Evolutionary conservation across 2,797 vertebrate genomes (phyloP), one percentile per base, ranked within the genome.

Genomic region (Brachyrhaphis roseni): DNA sequence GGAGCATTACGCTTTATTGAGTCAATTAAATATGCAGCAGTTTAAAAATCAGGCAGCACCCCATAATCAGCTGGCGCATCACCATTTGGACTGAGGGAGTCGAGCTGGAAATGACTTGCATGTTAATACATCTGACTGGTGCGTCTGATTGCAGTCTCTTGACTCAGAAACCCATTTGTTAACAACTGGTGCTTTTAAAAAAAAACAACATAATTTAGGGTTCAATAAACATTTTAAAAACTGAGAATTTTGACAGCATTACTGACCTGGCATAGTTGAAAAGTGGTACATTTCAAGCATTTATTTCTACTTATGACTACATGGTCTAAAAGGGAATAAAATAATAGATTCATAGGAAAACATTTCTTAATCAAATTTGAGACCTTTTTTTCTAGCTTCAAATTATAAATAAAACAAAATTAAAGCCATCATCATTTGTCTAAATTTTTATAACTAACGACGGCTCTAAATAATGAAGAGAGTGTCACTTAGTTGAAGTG

Each of bases 1-100:
- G 36, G 78, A 87, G 77, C 80, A 82, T 82, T 79, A 81, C 53
- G 79, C 91, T 89, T 83, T 70, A 80, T 43, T 70, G 41, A 82
- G 80, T 84, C 81, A 83, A 89, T 90, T 89, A 88, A 83, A 91
- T 86, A 84, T 87, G 86, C 79, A 89, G 79, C 88, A 81, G 80
- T 90, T 83, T 79, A 80, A 90, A 76, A 88, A 87, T 87, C 88
- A 83, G 80, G 79, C 89, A 79, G 81, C 57, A 80, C 75, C 74
- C 87, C 83, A 78, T 90, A 87, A 93, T 91, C 86, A 90, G 78
- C 79, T 82, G 86, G 87, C 51, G 77, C 81, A 78, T 87, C 86
- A 83, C 73, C 80, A 86, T 88, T 89, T 89, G 90, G 85, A 82
- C 76, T 2, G 71, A 88, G 55, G 76, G 84, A 86, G 82, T 83